A percentile compares a stretch with the other conserved stretches of the same genome.
phyloP scores from a whole-genome alignment of 1,140 invertebrate genomes.

The Ridgeia piscesae region DNA sequence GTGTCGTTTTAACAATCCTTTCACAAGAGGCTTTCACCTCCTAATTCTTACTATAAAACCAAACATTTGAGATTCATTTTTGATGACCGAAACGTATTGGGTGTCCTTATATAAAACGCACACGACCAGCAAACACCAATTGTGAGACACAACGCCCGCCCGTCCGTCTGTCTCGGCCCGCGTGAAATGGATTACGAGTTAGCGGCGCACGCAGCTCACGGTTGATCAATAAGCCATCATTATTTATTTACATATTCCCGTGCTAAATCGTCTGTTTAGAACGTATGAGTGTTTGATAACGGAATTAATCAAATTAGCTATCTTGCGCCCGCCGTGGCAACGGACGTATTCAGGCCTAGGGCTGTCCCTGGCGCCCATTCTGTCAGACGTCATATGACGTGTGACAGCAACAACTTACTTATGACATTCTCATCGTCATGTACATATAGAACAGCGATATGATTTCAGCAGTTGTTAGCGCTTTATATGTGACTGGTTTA shows the following conservation, averaged over 20 bases:
- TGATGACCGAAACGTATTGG: background rate
- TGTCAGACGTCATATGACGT: background rate
- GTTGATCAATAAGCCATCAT: background rate
- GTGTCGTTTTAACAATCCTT: background rate
- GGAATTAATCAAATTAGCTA: background rate
- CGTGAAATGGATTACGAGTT: background rate
- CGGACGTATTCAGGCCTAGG: background rate
- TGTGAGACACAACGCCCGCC: background rate
- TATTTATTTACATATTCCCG: constrained; percentile 6
- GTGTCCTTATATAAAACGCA: background rate
- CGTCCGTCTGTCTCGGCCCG: background rate
- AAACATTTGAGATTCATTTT: background rate
- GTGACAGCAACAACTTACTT: too few species aligned
- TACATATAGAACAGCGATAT: too few species aligned
- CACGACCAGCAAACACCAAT: background rate
- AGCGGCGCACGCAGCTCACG: background rate
- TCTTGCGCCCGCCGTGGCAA: background rate
- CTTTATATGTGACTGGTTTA: too few species aligned
- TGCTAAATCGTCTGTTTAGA: constrained; percentile 5
- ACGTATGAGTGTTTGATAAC: constrained; percentile 5
- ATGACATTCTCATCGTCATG: too few species aligned
- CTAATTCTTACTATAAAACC: background rate
- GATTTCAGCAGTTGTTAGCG: too few species aligned
- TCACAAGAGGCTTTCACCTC: background rate
- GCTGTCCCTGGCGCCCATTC: background rate